Evolutionary conservation across 2,113 vertebrate genomes (phyloP), one percentile per base, ranked within the genome.

Genomic region (Phrynocephalus versicolor): DNA sequence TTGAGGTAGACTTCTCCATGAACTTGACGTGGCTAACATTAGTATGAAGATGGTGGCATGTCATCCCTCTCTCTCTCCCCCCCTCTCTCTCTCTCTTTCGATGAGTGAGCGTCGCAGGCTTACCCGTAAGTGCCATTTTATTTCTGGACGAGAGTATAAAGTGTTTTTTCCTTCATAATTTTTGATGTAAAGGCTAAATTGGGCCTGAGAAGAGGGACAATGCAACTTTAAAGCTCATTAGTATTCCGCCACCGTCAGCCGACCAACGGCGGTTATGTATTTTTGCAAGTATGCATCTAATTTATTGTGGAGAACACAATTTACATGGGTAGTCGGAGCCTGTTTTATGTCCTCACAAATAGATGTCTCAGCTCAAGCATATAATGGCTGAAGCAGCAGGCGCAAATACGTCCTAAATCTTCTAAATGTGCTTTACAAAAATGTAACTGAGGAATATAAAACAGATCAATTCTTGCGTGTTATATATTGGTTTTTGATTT

Each of bases 211-310:
- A 97, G 96, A 97, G 96, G 96, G 96, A 97, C 96, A 97, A 96
- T 96, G 95, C 96, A 96, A 96, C 96, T 96, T 96, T 95, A 91
- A 92, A 94, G 89, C 95, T 97, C 97, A 98, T 99, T 99, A 98
- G 98, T 97, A 99, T 99, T 98, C 98, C 89, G 92, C 83, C 96
- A 94, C 96, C 97, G 96, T 97, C 94, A 96, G 97, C 97, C 96
- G 95, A 97, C 95, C 97, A 96, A 97, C 96, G 96, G 97, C 97
- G 97, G 97, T 98, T 98, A 97, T 98, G 98, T 98, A 97, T 97
- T 98, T 98, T 98, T 98, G 98, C 98, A 99, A 99, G 98, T 99
- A 98, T 98, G 98, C 98, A 99, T 98, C 98, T 99, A 99, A 99
- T 99, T 99, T 99, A 99, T 98, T 98, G 98, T 98, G 97, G 97